Percentiles rank a stretch among this genome's conserved stretches.
Evolutionary conservation across 1,140 invertebrate genomes (phyloP).

Genomic region (Antheraea pernyi): DNA sequence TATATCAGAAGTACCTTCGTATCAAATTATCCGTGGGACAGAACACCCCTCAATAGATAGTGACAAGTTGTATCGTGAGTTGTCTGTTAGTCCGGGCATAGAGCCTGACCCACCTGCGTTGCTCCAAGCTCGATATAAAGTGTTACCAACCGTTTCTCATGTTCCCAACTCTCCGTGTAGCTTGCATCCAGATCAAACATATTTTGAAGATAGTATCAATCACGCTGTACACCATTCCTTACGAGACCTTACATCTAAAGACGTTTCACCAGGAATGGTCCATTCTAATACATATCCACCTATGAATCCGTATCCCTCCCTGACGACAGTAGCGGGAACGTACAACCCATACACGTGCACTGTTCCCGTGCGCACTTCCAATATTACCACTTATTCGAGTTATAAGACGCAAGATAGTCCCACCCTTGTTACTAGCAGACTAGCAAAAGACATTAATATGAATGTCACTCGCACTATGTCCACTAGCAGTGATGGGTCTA

Average conservation of each 20-base stretch:
- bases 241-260: slow-evolving; percentile 52
- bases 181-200: slow-evolving; percentile 60
- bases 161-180: slow-evolving; percentile 67
- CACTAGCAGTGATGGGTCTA: slow-evolving; percentile 41
- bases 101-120: slow-evolving; percentile 63
- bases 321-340: slow-evolving; percentile 70
- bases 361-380: slow-evolving; percentile 47
- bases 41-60: slow-evolving; percentile 42
- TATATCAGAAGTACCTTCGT: slow-evolving; percentile 58
- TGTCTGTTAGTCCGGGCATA: slow-evolving; percentile 53
- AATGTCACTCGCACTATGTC: slow-evolving; percentile 56
- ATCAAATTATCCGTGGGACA: slow-evolving; percentile 52
- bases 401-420: slow-evolving; percentile 45
- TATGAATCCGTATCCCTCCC: slow-evolving; percentile 62
- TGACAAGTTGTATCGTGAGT: slow-evolving; percentile 50
- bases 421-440: slow-evolving; percentile 37
- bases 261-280: slow-evolving; percentile 55
- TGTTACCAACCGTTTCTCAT: slow-evolving; percentile 68
- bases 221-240: slow-evolving; percentile 46
- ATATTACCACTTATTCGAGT: slow-evolving; percentile 37
- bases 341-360: slow-evolving; percentile 68
- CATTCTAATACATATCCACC: slow-evolving; percentile 68
- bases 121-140: slow-evolving; percentile 69
- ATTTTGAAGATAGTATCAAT: slow-evolving; percentile 38
- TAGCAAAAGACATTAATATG: slow-evolving; percentile 60